A percentile compares a stretch with the other conserved stretches of the same genome.
phyloP scores from a whole-genome alignment of 2,113 vertebrate genomes.

The Syngnathus typhle region DNA sequence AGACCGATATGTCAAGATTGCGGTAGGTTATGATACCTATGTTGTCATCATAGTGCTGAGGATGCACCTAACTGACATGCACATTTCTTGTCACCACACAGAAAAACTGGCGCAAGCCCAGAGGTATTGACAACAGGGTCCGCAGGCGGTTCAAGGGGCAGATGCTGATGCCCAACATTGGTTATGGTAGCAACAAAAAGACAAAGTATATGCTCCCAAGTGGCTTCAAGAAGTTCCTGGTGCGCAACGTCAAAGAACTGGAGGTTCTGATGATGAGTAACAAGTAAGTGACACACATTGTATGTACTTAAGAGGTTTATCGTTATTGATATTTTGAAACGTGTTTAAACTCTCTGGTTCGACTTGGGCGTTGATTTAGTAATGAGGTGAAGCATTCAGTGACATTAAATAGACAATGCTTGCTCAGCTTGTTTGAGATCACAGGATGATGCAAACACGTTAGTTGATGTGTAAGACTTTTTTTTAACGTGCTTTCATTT shows the following conservation, averaged over 20 bases:
- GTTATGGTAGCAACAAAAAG: slow-evolving; percentile 97
- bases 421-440: too few species aligned
- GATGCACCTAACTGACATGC: background rate
- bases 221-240: slow-evolving; percentile 93
- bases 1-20: slow-evolving; percentile 96
- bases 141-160: slow-evolving; percentile 96
- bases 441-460: too few species aligned
- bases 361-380: too few species aligned
- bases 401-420: too few species aligned
- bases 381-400: too few species aligned
- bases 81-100: slow-evolving; percentile 20
- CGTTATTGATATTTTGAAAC: background rate
- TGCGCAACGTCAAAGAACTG: slow-evolving; percentile 93
- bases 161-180: slow-evolving; percentile 98
- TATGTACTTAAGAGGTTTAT: background rate
- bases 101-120: slow-evolving; percentile 95
- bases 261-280: slow-evolving; percentile 98
- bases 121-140: slow-evolving; percentile 96
- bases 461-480: too few species aligned
- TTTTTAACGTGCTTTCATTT: too few species aligned
- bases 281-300: slow-evolving; percentile 75
- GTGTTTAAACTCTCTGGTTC: background rate
- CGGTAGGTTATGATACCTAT: slow-evolving; percentile 62
- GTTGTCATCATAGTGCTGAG: background rate
- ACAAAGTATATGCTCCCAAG: slow-evolving; percentile 95